Base-by-base conservation (phyloP, 2,888 invertebrate genomes). In the Melikaiella ostensackeni region DNA sequence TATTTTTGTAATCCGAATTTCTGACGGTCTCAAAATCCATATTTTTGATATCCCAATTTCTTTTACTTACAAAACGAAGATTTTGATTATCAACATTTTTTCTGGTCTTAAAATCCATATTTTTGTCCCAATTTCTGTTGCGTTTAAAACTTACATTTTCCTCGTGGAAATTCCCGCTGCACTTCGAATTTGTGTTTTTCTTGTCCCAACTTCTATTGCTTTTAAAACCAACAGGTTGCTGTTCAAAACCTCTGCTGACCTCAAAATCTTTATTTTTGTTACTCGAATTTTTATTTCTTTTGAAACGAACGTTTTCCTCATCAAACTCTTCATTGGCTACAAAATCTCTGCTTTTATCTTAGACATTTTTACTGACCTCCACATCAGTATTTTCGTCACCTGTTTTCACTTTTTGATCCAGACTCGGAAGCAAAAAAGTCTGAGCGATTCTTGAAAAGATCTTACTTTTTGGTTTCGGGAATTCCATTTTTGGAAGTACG, bases 401-500 rank as follows among this genome's bases (percentile, higher is more conserved):
- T 19, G n/a, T 21, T 21, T 9, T 73, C 7, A 19, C 16, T 24
- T 38, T 46, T 16, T 70, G 42, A 13, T 70, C 42, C 13, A 11
- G 5, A 2, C 1, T 62, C 30, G n/a, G 19, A 9, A 62, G 9
- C 21, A 75, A 62, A 35, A 61, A 24, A n/a, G 7, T 30, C 35
- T 75, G 6, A 27, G 70, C 70, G 35, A 75, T 75, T 46, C 11
- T 82, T 6, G 83, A 78, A 66, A 88, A 90, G 1, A 85, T 19
- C 7, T 46, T 78, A 75, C 82, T 86, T 27, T 75, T 80, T 30
- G 90, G 88, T n/a, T 84, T 83, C 61, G 82, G 82, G 74, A 89
- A 85, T 35, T 81, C 70, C n/a, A 84, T 80, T 75, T 84, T 82
- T 5, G 92, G 92, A 75, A 92, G 92, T 16, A 89, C 30, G 24